phyloP scores from a whole-genome alignment of 2,888 invertebrate genomes.

The Dioctria linearis region DNA sequence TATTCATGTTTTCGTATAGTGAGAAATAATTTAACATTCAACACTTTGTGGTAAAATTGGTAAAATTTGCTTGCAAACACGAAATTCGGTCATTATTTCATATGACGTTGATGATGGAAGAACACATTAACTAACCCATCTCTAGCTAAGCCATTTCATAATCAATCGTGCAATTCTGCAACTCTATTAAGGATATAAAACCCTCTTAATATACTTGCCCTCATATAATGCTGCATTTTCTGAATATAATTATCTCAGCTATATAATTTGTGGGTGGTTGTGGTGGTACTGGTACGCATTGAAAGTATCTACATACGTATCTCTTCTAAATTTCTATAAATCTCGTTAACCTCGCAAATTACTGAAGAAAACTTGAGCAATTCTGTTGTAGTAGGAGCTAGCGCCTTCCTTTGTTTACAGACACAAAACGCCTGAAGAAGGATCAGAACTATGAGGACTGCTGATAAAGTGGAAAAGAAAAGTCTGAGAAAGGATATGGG shows the following conservation, averaged over 20 bases:
- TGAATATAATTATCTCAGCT: neutral
- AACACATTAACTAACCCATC: too few species aligned
- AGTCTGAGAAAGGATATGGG: constrained; percentile 11
- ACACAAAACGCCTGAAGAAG: constrained; percentile 25
- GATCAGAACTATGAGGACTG: neutral
- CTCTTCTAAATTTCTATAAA: constrained; percentile 31
- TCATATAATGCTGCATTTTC: neutral
- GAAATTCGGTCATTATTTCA: too few species aligned
- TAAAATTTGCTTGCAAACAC: too few species aligned
- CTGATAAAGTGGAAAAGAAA: constrained; percentile 21
- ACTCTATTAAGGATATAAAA: too few species aligned
- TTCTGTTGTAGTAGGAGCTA: neutral
- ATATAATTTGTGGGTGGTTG: neutral
- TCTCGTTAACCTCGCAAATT: constrained; percentile 37
- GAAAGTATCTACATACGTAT: neutral
- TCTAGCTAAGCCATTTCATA: too few species aligned
- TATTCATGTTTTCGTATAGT: too few species aligned
- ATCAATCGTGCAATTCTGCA: too few species aligned
- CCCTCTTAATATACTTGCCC: too few species aligned
- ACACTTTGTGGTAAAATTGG: too few species aligned
- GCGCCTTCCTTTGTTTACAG: constrained; percentile 36
- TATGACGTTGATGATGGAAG: too few species aligned
- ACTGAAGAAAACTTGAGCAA: constrained; percentile 32
- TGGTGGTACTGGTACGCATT: neutral
- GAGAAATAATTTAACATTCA: too few species aligned